Base-by-base conservation (phyloP, 2,797 vertebrate species). In the Sebastes minor region DNA sequence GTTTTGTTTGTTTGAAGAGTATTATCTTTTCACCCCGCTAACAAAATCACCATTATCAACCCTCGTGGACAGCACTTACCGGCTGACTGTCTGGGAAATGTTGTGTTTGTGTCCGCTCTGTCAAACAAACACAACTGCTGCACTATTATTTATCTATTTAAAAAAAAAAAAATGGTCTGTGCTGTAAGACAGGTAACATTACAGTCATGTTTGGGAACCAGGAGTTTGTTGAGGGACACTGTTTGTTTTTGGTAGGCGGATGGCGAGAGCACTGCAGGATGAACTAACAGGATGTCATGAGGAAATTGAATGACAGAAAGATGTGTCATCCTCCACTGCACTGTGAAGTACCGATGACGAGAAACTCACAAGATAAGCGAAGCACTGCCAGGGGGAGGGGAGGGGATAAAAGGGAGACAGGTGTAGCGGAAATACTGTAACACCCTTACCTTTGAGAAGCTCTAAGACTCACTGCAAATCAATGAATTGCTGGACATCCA, bases 401-500 rank as follows among this genome's bases (percentile, higher is more conserved):
- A 14, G 16, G 12, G 6, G 5, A 18, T 18, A 49, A 49, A 49
- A 5, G 2, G 33, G 81, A 80, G 72, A 68, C 84, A 88, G 85
- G 80, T 78, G 80, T 77, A 76, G 62, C 42, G 18, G 63, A 86
- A 83, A 86, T 53, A 86, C 64, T 53, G 74, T 16, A 87, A 52
- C 62, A 76, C 88, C 83, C 94, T 96, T 95, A 95, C 95, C 94
- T 95, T 91, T 85, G 72, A 91, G 91, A 86, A 89, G 93, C 88
- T 90, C 91, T 93, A 93, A 86, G 88, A 94, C 77, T 94, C 94
- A 87, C 92, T 81, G 91, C 78, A 79, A 91, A 93, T 94, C 90
- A 94, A 91, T 84, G 85, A 80, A 72, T 76, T 88, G 88, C 82
- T 88, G 77, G 85, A 88, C 91, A 94, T 94, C 94, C 92, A 77